Conservation (phyloP, 2,888 invertebrate species). For the Campaea margaritaria region DNA sequence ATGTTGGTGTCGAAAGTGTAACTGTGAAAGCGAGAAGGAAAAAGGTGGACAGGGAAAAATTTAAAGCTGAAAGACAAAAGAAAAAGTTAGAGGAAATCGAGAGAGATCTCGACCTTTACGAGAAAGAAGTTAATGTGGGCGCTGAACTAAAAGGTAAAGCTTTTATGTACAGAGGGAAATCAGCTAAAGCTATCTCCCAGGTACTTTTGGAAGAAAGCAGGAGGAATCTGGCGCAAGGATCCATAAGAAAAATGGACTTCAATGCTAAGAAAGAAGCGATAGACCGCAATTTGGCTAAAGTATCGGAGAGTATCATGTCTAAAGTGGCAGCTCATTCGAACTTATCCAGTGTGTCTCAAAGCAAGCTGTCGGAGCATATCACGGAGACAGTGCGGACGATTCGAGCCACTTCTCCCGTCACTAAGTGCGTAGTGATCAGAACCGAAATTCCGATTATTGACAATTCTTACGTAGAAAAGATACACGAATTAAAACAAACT, state of each 20-base stretch:
- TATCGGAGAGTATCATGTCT: constrained; percentile 56
- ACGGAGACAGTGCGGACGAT: constrained; percentile 64
- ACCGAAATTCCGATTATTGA: constrained; percentile 77
- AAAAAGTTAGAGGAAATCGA: constrained; percentile 77
- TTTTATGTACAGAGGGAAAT: constrained; percentile 89
- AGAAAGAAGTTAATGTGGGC: constrained; percentile 75
- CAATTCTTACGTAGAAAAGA: constrained; percentile 84
- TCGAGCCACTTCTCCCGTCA: constrained; percentile 62
- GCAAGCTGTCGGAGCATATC: constrained; percentile 54
- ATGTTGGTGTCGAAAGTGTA: constrained; percentile 85
- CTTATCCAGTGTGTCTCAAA: constrained; percentile 51
- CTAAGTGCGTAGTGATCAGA: constrained; percentile 68
- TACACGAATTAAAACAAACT: constrained; percentile 86
- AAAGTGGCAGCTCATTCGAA: constrained; percentile 50
- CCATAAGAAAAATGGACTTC: constrained; percentile 60
- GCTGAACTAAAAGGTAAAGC: constrained; percentile 83
- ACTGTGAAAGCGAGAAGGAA: constrained; percentile 80
- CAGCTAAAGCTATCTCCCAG: constrained; percentile 89
- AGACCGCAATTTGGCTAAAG: constrained; percentile 54
- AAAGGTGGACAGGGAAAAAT: constrained; percentile 69
- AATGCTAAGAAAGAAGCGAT: constrained; percentile 56
- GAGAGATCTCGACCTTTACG: constrained; percentile 69
- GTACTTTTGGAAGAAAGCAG: constrained; percentile 86
- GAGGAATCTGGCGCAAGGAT: constrained; percentile 79
- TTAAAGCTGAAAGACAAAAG: constrained; percentile 73